A percentile compares a stretch with the other conserved stretches of the same genome.
Evolutionary conservation across 2,888 invertebrate genomes (phyloP).

Genomic region (Lamellibrachia satsuma): DNA sequence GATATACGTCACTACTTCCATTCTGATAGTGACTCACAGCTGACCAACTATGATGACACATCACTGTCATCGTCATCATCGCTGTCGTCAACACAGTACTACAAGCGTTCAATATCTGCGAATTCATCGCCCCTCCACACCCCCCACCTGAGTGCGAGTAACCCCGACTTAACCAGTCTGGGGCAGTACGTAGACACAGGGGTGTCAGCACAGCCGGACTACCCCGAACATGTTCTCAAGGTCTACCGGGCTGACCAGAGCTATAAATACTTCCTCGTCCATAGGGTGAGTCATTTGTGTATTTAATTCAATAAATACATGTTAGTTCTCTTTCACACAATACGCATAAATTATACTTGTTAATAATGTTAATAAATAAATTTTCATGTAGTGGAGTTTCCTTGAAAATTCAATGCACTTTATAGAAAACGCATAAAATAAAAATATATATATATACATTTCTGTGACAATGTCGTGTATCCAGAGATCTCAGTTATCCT

Average conservation of each 20-base stretch:
- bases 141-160: conserved; percentile 47
- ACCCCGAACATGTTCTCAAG: conserved; percentile 95
- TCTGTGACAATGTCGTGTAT: no score
- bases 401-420: no score
- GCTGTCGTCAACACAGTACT: conserved; percentile 14
- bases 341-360: no score
- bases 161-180: conserved; percentile 58
- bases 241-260: conserved; percentile 92
- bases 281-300: conserved; percentile 74
- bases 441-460: no score
- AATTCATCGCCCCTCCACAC: conserved; percentile 38
- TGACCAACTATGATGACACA: conserved; percentile 37
- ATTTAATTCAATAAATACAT: conserved; percentile 58
- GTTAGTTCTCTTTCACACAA: background rate
- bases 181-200: conserved; percentile 48
- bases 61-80: conserved; percentile 14
- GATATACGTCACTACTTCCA: background rate
- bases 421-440: no score
- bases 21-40: conserved; percentile 36
- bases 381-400: no score
- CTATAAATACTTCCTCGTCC: conserved; percentile 94
- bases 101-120: conserved; percentile 34
- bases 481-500: no score
- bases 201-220: conserved; percentile 41
- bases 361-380: no score